Base-by-base conservation (phyloP, 2,113 vertebrate genomes). In the Colius striatus region DNA sequence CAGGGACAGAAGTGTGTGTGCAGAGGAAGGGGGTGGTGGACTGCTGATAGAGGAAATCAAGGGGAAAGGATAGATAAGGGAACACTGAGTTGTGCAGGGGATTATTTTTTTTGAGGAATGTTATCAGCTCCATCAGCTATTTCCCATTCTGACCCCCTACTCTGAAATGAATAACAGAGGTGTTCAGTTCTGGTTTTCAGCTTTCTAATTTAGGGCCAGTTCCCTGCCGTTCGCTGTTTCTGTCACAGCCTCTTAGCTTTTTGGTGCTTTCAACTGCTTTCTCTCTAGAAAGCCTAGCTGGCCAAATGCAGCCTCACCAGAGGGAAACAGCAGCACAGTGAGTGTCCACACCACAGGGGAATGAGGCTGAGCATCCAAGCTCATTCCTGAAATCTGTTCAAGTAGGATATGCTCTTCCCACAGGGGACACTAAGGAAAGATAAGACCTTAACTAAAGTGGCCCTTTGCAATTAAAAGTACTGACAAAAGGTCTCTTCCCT, bases 1-100 rank as follows among this genome's bases (percentile, higher is more conserved):
- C 21, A 34, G 88, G 75, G 92, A 93, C 62, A 93, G 87, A 90
- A 93, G 96, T 21, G 19, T 76, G 95, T 78, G 79, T 11, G 61
- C 5, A 0, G 5, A 48, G 32, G 9, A 58, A 15, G 20, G 41
- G 26, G 30, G 23, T 22, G 81, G 65, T 1, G 1, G 16, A 30
- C 45, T 21, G 48, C 63, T 41, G 38, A 48, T 0, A 2, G 13
- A 18, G 26, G 30, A 27, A 67, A 65, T 9, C 45, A n/a, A 62
- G 36, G 70, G 75, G 48, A 58, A 61, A 29, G n/a, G 74, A 74
- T 7, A 48, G 74, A n/a, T 30, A 70, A 15, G 19, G 36, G 54
- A 79, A 62, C 58, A 58, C 9, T 3, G 0, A 16, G 57, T 41
- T 11, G 41, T 8, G 32, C 54, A n/a, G 38, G 76, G 63, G 47